A percentile compares a stretch with the other conserved stretches of the same genome.
These are phyloP conservation scores for Antheraea assamensis DNA, from an alignment of 2,888 invertebrate species.

Conservation along the genomic window DNA sequence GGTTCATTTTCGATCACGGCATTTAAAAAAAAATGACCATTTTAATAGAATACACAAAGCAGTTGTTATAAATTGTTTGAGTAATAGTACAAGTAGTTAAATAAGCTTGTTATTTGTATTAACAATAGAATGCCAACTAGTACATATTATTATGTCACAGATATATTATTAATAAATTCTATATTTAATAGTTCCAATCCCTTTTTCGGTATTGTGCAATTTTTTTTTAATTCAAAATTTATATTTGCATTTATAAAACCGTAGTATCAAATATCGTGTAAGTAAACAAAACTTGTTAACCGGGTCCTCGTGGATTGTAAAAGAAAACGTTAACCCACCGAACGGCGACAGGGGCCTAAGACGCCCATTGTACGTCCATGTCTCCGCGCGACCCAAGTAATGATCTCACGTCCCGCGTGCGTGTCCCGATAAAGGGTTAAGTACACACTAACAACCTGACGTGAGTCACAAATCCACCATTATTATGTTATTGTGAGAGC, in stretches of 20 bases:
- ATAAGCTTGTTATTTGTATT: too few species aligned
- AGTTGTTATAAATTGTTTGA: too few species aligned
- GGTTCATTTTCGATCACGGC: too few species aligned
- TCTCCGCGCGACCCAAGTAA: constrained; percentile 70
- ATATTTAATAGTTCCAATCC: background rate
- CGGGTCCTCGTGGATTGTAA: background rate
- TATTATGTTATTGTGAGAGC: constrained; percentile 82
- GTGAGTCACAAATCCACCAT: constrained; percentile 81
- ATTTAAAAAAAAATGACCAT: too few species aligned
- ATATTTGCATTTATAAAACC: background rate
- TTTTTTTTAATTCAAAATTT: background rate
- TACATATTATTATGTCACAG: too few species aligned
- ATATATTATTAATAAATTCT: background rate
- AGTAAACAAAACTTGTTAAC: constrained; percentile 14
- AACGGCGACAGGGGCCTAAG: constrained; percentile 19
- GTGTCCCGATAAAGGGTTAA: constrained; percentile 82
- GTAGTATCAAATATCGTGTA: background rate
- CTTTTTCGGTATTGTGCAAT: background rate
- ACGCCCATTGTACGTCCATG: constrained; percentile 43
- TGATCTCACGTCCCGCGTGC: constrained; percentile 80
- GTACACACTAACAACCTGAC: constrained; percentile 81
- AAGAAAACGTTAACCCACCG: constrained; percentile 10
- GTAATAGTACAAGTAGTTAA: too few species aligned
- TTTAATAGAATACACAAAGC: too few species aligned
- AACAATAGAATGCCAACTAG: too few species aligned